Evolutionary conservation across 2,888 invertebrate genomes (phyloP).

Genomic region (Ophion costatus): DNA sequence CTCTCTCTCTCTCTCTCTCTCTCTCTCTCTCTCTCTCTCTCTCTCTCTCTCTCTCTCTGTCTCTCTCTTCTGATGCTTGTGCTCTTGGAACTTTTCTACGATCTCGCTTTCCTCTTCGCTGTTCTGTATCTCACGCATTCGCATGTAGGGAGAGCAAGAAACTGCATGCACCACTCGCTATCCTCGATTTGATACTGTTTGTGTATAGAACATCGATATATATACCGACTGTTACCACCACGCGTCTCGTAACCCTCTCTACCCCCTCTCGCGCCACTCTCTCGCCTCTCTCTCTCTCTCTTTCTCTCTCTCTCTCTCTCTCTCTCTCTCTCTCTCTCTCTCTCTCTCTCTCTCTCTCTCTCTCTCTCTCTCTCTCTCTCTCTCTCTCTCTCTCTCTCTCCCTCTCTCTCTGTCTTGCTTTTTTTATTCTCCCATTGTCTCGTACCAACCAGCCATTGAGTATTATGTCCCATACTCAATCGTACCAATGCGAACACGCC

Average conservation of each 20-base stretch:
- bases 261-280: too few relatives aligned
- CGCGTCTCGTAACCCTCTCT: slow-evolving; percentile 37
- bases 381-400: neutral
- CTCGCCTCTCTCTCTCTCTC: slow-evolving; percentile 28
- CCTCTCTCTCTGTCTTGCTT: neutral
- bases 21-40: slow-evolving; percentile 58
- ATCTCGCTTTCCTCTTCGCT: slow-evolving; percentile 61
- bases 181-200: slow-evolving; percentile 54
- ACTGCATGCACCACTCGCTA: slow-evolving; percentile 59
- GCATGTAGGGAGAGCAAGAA: slow-evolving; percentile 64
- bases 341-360: slow-evolving; percentile 34
- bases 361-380: slow-evolving; percentile 23
- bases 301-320: slow-evolving; percentile 31
- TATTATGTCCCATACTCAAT: slow-evolving; percentile 10
- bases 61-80: slow-evolving; percentile 38
- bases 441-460: slow-evolving; percentile 1
- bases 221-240: slow-evolving; percentile 45
- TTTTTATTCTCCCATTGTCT: neutral
- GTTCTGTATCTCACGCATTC: slow-evolving; percentile 78
- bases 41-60: slow-evolving; percentile 73
- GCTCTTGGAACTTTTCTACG: slow-evolving; percentile 48
- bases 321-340: slow-evolving; percentile 9
- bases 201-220: slow-evolving; percentile 38
- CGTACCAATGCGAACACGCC: slow-evolving; percentile 22
- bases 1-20: slow-evolving; percentile 60